Base-by-base conservation (phyloP, 2,888 invertebrate species). In the Drosophila colorata region DNA sequence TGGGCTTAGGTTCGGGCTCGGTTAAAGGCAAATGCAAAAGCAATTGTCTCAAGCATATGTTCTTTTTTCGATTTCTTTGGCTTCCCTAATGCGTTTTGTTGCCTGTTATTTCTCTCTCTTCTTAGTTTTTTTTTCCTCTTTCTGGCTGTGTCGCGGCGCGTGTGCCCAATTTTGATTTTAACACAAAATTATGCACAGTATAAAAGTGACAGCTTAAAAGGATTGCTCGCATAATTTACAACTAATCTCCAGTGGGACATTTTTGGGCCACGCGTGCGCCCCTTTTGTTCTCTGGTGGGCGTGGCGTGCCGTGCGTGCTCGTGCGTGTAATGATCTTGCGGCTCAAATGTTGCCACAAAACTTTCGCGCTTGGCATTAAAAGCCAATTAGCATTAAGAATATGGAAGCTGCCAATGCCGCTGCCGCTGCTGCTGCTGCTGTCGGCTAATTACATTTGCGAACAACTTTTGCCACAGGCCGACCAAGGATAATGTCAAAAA, bases 181-280 rank as follows among this genome's bases (percentile, higher is more conserved):
- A 82, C 83, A 77, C 87, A 87, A 87, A 85, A 86, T 82, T 87
- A 85, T 78, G 58, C 69, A 64, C 80, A 76, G 80, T 80, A 48
- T 48, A 70, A 81, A 79, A 87, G 79, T 80, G 81, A 78, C 80
- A 78, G 86, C 79, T 79, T 85, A 77, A 85, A 87, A 80, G 83
- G 86, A 85, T 85, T 86, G 75, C 55, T 56, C 18, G 63, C 80
- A 80, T 75, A 69, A 80, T 81, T 74, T 76, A 75, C 71, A 82
- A 78, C 76, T 69, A 82, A 82, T 78, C 82, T 63, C 40, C 9
- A 6, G 23, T 9, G 13, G 11, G 8, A 23, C 18, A 56, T 28
- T 40, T 44, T 14, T 9, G 37, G 5, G 11, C n/a, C n/a, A n/a
- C n/a, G 20, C 20, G 4, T 20, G 20, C 20, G 20, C 20, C 20